Conservation (phyloP, 2,797 vertebrate species). For the Typhlichthys subterraneus region DNA sequence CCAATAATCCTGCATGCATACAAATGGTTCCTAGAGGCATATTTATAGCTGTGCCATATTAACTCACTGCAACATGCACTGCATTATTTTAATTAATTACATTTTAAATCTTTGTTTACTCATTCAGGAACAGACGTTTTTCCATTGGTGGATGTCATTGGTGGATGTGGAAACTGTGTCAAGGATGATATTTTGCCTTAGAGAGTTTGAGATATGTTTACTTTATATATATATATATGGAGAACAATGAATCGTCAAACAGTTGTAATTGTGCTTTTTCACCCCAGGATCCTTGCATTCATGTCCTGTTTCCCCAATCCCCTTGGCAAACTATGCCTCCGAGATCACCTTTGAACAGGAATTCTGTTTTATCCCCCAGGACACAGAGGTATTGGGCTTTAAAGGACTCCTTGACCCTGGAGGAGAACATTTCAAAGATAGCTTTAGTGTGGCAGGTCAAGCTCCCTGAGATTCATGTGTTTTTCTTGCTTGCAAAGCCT, state of each 20-base stretch:
- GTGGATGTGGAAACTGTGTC: too few relatives aligned
- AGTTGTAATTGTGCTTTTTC: not conserved
- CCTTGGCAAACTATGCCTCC: not conserved
- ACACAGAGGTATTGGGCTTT: constrained; percentile 16
- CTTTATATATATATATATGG: too few relatives aligned
- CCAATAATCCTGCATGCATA: constrained; percentile 23
- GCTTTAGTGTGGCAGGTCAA: not conserved
- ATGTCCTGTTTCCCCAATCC: not conserved
- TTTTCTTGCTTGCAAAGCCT: too few relatives aligned
- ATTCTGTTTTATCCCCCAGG: constrained; percentile 38
- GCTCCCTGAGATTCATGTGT: too few relatives aligned
- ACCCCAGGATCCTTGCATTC: constrained; percentile 4
- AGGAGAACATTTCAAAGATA: constrained; percentile 3
- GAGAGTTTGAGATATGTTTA: too few relatives aligned
- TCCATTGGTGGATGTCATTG: too few relatives aligned
- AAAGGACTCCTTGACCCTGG: too few relatives aligned
- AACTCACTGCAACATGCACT: constrained; percentile 5
- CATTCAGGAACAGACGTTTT: too few relatives aligned
- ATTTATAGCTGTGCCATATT: constrained; percentile 10
- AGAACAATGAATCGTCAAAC: too few relatives aligned
- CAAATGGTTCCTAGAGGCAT: constrained; percentile 20
- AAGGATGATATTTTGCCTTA: too few relatives aligned
- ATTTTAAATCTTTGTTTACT: too few relatives aligned
- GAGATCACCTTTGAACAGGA: constrained; percentile 29
- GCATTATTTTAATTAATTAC: constrained; percentile 4